Evolutionary conservation across 2,888 invertebrate species (phyloP).

Genomic region (Andrena dorsata): DNA sequence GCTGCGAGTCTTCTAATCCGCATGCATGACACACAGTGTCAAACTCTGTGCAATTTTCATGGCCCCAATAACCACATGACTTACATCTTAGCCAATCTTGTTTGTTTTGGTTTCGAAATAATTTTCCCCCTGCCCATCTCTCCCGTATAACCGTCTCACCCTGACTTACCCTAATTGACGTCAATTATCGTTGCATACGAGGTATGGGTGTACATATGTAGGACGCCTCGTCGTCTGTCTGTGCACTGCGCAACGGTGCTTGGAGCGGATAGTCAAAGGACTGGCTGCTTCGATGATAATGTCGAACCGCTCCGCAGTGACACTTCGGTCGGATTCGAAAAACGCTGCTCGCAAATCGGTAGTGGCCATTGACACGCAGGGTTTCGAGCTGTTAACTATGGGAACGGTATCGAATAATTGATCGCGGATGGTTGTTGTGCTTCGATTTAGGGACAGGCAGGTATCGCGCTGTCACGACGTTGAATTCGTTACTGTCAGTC

Average conservation of each 20-base stretch:
- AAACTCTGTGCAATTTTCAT: too few relatives aligned
- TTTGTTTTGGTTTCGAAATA: too few relatives aligned
- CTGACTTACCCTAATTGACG: too few relatives aligned
- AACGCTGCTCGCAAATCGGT: constrained; percentile 2
- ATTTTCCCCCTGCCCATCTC: too few relatives aligned
- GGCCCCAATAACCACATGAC: too few relatives aligned
- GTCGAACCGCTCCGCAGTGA: constrained; percentile 49
- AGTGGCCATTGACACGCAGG: not conserved
- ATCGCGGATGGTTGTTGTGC: not conserved
- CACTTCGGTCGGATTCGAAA: constrained; percentile 41
- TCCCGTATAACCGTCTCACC: too few relatives aligned
- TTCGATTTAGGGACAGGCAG: not conserved
- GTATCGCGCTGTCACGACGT: not conserved
- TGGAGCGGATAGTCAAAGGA: constrained; percentile 53
- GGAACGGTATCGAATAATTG: not conserved
- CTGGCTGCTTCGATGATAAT: constrained; percentile 43
- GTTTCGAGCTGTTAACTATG: not conserved
- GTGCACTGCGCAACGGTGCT: constrained; percentile 45
- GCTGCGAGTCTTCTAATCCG: too few relatives aligned
- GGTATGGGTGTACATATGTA: constrained; percentile 50
- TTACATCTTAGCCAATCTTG: too few relatives aligned
- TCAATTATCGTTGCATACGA: constrained; percentile 79
- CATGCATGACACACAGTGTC: too few relatives aligned
- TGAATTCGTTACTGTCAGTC: not conserved
- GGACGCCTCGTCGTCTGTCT: constrained; percentile 46